A percentile compares a stretch with the other conserved stretches of the same genome.
Conservation (phyloP, 2,113 vertebrate species). For the Monarcha castaneiventris region DNA sequence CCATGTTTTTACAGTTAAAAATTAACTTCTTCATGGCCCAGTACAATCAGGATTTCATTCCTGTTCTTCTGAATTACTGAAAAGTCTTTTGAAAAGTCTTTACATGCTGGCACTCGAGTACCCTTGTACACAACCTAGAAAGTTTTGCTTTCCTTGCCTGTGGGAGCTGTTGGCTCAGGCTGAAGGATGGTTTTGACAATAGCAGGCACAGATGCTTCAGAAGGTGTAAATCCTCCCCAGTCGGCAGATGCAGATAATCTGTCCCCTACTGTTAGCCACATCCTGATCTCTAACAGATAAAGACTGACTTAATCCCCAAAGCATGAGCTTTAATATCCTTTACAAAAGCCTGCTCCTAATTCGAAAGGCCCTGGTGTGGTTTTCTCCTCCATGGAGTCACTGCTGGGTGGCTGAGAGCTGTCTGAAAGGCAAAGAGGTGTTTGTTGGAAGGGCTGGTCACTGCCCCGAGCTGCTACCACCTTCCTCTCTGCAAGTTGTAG, state of each 20-base stretch:
- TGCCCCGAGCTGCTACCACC: neutral
- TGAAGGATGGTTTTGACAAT: neutral
- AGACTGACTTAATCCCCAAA: conserved; percentile 44
- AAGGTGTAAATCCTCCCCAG: conserved; percentile 52
- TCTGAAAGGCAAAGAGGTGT: neutral
- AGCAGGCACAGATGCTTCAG: conserved; percentile 34
- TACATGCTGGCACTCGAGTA: neutral
- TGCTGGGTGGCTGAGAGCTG: neutral
- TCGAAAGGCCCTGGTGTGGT: neutral
- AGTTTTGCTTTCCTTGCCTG: neutral
- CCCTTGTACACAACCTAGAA: neutral
- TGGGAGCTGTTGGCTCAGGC: neutral
- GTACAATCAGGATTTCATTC: neutral
- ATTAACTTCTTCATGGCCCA: neutral
- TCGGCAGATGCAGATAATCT: conserved; percentile 44
- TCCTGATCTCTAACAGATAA: conserved; percentile 58
- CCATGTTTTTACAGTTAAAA: neutral
- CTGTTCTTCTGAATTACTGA: neutral
- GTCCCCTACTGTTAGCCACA: conserved; percentile 31
- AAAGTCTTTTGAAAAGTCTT: neutral
- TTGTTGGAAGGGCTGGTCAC: neutral
- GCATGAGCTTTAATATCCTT: conserved; percentile 53
- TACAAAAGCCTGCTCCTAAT: conserved; percentile 28
- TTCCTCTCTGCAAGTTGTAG: neutral
- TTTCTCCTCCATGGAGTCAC: neutral